A percentile compares a stretch with the other conserved stretches of the same genome.
Conservation (phyloP, 2,113 vertebrate species). For the Aleadryas rufinucha region DNA sequence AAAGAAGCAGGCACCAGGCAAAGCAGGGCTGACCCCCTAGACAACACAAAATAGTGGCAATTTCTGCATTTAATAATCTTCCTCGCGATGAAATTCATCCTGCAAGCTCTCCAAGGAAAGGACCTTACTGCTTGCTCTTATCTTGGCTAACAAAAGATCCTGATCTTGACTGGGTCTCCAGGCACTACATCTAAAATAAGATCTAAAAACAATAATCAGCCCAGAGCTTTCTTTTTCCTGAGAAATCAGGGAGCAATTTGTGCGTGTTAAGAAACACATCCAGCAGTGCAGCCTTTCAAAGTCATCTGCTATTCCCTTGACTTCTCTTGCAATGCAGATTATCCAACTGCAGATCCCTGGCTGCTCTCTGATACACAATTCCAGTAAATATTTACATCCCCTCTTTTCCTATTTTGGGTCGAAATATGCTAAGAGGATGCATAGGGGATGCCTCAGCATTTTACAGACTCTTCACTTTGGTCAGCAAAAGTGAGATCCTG, state of each 20-base stretch:
- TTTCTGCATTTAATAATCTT: not conserved
- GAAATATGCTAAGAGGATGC: not conserved
- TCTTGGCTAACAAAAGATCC: not conserved
- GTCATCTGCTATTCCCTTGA: slow-evolving; percentile 7
- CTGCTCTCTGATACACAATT: not conserved
- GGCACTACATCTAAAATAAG: not conserved
- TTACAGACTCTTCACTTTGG: not conserved
- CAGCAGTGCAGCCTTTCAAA: slow-evolving; percentile 12
- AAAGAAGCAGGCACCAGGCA: not conserved
- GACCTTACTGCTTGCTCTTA: not conserved
- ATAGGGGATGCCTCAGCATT: not conserved
- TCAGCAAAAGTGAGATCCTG: not conserved
- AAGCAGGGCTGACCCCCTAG: not conserved
- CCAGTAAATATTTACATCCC: slow-evolving; percentile 7
- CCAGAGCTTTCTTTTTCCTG: not conserved
- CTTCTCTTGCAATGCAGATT: slow-evolving; percentile 25
- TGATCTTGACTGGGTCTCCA: not conserved
- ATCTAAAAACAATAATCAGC: not conserved
- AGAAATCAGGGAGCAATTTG: slow-evolving; percentile 20
- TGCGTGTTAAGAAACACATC: not conserved
- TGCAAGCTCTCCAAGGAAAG: not conserved
- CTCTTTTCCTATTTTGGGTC: not conserved
- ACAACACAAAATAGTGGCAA: not conserved
- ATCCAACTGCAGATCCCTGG: not conserved
- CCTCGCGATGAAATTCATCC: not conserved